phyloP scores from a whole-genome alignment of 2,113 vertebrate species.

The Protobothrops mucrosquamatus region DNA sequence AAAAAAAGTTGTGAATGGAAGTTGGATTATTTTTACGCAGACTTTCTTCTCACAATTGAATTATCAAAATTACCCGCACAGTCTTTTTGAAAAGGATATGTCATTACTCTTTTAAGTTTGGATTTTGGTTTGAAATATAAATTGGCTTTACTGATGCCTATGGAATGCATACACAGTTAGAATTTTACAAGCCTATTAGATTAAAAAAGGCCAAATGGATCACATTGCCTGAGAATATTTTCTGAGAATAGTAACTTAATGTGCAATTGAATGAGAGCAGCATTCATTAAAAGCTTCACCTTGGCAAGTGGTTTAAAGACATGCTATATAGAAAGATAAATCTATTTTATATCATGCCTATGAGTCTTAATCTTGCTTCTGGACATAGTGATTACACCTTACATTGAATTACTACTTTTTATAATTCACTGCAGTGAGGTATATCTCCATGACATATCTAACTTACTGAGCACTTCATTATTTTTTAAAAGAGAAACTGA shows the following conservation, averaged over 20 bases:
- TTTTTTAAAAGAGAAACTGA: constrained; percentile 45
- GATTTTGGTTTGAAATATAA: background rate
- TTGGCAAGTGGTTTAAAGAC: constrained; percentile 45
- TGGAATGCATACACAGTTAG: constrained; percentile 20
- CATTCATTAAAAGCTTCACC: constrained; percentile 24
- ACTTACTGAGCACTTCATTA: constrained; percentile 36
- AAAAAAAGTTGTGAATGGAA: background rate
- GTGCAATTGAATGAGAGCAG: constrained; percentile 19
- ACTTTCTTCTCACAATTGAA: background rate
- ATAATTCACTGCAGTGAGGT: constrained; percentile 44
- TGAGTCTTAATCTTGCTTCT: constrained; percentile 43
- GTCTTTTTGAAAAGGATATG: background rate
- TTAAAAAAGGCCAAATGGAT: background rate
- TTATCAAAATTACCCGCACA: background rate
- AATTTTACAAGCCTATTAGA: background rate
- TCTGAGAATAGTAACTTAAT: constrained; percentile 4
- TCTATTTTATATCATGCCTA: constrained; percentile 46
- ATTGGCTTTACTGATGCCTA: background rate
- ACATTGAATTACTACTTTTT: constrained; percentile 48
- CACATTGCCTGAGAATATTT: background rate
- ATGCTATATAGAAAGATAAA: constrained; percentile 52
- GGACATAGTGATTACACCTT: constrained; percentile 50
- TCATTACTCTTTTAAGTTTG: background rate
- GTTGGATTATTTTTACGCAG: background rate
- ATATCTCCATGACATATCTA: constrained; percentile 27